Percentiles rank a stretch among this genome's conserved stretches.
phyloP scores from a whole-genome alignment of 2,113 vertebrate genomes.

The Onychorhynchus coronatus region DNA sequence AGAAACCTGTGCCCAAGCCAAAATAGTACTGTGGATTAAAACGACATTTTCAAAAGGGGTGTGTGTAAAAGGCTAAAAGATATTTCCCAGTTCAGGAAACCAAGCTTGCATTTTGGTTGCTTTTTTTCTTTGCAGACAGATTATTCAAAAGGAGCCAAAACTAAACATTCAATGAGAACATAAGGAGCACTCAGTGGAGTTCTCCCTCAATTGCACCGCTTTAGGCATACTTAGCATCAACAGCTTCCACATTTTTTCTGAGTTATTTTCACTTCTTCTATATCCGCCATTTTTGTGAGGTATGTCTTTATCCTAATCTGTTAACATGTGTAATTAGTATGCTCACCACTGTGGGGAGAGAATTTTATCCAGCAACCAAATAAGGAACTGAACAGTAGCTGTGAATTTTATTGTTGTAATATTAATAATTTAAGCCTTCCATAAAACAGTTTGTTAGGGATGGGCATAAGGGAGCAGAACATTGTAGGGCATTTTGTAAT shows the following conservation, averaged over 20 bases:
- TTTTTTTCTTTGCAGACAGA: background rate
- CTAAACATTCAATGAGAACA: background rate
- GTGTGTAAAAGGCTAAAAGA: background rate
- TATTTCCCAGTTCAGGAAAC: background rate
- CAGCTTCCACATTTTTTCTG: background rate
- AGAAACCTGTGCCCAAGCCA: background rate
- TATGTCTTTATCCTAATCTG: background rate
- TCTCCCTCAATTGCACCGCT: background rate
- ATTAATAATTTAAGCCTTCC: background rate
- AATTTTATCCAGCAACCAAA: background rate
- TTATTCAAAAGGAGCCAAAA: background rate
- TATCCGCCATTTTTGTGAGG: background rate
- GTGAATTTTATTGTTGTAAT: background rate
- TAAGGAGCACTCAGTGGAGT: background rate
- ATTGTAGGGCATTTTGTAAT: background rate
- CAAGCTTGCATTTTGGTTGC: background rate
- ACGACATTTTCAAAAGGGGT: background rate
- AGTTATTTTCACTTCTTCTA: background rate
- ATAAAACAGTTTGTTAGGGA: background rate
- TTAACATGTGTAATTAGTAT: background rate
- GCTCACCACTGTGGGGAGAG: background rate
- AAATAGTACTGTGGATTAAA: background rate
- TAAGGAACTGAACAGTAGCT: background rate
- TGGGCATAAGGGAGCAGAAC: background rate
- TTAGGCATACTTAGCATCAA: background rate